Evolutionary conservation across 2,888 invertebrate species (phyloP), one percentile per base, ranked within the genome.

Genomic region (Chamaedrilus cognettii): DNA sequence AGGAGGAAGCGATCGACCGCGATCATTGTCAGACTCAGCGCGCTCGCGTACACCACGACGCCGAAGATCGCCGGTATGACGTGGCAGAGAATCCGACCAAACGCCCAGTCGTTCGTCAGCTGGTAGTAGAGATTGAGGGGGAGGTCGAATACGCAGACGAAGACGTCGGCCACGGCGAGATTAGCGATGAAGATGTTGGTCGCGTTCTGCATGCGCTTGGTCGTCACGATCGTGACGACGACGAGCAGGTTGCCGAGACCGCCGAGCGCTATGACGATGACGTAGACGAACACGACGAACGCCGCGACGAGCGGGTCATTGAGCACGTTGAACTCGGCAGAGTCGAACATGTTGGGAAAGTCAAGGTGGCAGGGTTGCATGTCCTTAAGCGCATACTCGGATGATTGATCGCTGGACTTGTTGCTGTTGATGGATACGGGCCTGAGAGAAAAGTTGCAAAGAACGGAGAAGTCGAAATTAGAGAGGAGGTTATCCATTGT

Each of bases 121-220:
- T 80, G 79, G 70, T 82, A 81, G 70, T 82, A 79, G n/a, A 81
- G 76, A 61, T 80, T 79, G 32, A 82, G 74, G 34, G 83, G 83
- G 15, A 81, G 72, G 69, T 81, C 81, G 68, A 81, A 80, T 5
- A 77, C 74, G 68, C 82, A 80, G 58, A 82, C 75, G 2, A 78
- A 72, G 33, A 82, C 77, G 70, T 83, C 82, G 0, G 82, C 79
- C 60, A 80, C 62, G 2, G 82, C 81, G 50, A 83, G 75, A 55
- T 77, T 79, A 30, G 77, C 77, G 35, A 83, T 82, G 71, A 82
- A 82, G 33, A 82, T 77, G 71, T 82, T 82, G 52, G 82, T 82
- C 4, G 80, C 80, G 3, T 76, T 81, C 72, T 80, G 79, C 61
- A 82, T 74, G 60, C 78, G 76, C 32, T 72, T 74, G 65, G 79